Evolutionary conservation across 2,888 invertebrate species (phyloP).

Genomic region (Agrochola lota): DNA sequence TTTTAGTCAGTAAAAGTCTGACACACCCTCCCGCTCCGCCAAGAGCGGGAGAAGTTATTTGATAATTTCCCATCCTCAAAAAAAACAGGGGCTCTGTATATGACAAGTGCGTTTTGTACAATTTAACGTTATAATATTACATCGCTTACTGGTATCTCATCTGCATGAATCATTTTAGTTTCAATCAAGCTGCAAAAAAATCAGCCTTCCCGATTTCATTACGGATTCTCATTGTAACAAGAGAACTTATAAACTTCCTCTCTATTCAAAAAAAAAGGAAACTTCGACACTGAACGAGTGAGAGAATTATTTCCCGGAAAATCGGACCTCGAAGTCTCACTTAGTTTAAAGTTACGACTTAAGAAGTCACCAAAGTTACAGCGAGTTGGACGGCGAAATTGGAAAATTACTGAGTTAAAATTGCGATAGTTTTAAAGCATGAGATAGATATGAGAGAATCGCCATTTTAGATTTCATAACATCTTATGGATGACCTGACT

Average conservation of each 20-base stretch:
- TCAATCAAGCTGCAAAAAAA: not conserved
- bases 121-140: not conserved
- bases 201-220: not conserved
- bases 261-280: conserved; percentile 19
- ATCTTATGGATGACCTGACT: too few species aligned
- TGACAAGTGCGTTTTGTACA: not conserved
- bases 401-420: conserved; percentile 63
- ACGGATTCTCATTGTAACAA: conserved; percentile 8
- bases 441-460: not conserved
- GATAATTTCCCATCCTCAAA: too few species aligned
- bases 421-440: conserved; percentile 59
- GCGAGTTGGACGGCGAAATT: conserved; percentile 47
- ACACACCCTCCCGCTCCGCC: too few species aligned
- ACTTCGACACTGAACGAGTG: conserved; percentile 5
- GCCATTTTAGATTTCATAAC: not conserved
- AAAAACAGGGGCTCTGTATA: not conserved
- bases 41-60: too few species aligned
- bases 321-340: conserved; percentile 39
- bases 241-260: conserved; percentile 9
- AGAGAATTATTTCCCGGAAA: conserved; percentile 49
- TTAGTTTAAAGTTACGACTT: conserved; percentile 57
- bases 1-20: too few species aligned
- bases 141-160: not conserved
- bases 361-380: conserved; percentile 45
- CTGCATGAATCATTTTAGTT: not conserved